Evolutionary conservation across 2,113 vertebrate genomes (phyloP), one percentile per base, ranked within the genome.

Genomic region (Muntiacus reevesi): DNA sequence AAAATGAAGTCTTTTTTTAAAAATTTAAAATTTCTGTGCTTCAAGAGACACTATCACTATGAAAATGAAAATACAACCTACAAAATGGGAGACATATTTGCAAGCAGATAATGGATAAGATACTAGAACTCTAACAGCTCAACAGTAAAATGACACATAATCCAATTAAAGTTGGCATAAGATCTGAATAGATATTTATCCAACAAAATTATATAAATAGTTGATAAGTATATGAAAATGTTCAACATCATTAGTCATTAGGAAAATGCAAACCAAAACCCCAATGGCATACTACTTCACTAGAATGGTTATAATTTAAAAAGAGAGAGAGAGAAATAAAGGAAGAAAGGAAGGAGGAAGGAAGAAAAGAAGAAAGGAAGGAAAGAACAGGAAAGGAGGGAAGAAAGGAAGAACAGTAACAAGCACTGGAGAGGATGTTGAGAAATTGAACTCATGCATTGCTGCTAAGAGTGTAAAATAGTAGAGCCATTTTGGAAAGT

Each of bases 61-160:
- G 54, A 91, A 95, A 78, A 27, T 50, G 60, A 87, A 87, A 83
- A 28, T 30, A 40, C 27, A 93, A 57, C 21, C 64, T 59, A 81
- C 14, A 78, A 52, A 93, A 78, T 87, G 23, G 27, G 16, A 94
- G 28, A 67, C 43, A 71, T 45, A 71, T 87, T 76, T 87, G 3
- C 40, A 93, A 83, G 57, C 52, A 76, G 50, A 25, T 19, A 30
- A 78, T 60, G 54, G 30, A 71, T 94, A 71, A 93, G 54, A 92
- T 50, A 64, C 57, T 64, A 62, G 50, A 91, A 55, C 27, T 64
- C 33, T 91, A 71, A 64, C 3, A 57, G 74, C 28, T 89, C 91
- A 97, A 83, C 79, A 91, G 91, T 81, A 88, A 88, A 87, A 95
- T 76, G 83, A 87, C 27, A 94, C n/a, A 59, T 64, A 62, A 60